A percentile compares a stretch with the other conserved stretches of the same genome.
phyloP scores from a whole-genome alignment of 2,797 vertebrate species.

The Oryzias dopingdopingensis region DNA sequence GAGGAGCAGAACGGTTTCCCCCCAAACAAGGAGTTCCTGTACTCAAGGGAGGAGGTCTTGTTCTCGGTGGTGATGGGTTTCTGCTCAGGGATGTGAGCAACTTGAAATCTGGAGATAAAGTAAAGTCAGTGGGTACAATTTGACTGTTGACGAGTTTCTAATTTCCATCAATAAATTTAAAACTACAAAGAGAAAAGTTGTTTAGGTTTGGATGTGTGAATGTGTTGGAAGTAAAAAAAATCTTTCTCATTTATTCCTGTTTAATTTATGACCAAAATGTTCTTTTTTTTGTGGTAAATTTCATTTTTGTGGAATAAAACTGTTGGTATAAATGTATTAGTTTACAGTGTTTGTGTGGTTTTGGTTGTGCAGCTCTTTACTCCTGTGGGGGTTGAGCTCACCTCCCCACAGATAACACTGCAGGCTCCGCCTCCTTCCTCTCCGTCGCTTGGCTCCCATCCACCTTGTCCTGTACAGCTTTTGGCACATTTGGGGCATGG shows the following conservation, averaged over 20 bases:
- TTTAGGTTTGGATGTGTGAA: neutral
- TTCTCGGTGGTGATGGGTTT: slow-evolving; percentile 67
- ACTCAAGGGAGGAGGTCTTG: slow-evolving; percentile 66
- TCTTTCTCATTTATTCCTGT: too few relatives aligned
- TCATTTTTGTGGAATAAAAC: too few relatives aligned
- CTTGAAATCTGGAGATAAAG: slow-evolving; percentile 83
- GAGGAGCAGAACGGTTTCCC: slow-evolving; percentile 61
- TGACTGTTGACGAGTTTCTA: too few relatives aligned
- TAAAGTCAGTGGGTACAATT: neutral
- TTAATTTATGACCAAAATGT: too few relatives aligned
- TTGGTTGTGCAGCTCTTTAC: neutral
- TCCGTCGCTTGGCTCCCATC: slow-evolving; percentile 44
- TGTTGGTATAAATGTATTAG: too few relatives aligned
- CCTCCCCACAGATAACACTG: slow-evolving; percentile 91
- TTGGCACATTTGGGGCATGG: slow-evolving; percentile 49
- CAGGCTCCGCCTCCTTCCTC: slow-evolving; percentile 72
- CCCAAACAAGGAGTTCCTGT: slow-evolving; percentile 71
- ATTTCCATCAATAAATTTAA: neutral
- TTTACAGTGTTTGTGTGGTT: neutral
- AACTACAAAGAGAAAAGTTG: neutral
- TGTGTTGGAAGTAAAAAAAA: too few relatives aligned
- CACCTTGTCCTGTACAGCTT: slow-evolving; percentile 37
- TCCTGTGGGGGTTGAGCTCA: slow-evolving; percentile 50
- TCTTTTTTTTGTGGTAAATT: too few relatives aligned
- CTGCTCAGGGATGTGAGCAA: slow-evolving; percentile 90